Evolutionary conservation across 2,888 invertebrate species (phyloP).

Genomic region (Drosophila vallismaia): DNA sequence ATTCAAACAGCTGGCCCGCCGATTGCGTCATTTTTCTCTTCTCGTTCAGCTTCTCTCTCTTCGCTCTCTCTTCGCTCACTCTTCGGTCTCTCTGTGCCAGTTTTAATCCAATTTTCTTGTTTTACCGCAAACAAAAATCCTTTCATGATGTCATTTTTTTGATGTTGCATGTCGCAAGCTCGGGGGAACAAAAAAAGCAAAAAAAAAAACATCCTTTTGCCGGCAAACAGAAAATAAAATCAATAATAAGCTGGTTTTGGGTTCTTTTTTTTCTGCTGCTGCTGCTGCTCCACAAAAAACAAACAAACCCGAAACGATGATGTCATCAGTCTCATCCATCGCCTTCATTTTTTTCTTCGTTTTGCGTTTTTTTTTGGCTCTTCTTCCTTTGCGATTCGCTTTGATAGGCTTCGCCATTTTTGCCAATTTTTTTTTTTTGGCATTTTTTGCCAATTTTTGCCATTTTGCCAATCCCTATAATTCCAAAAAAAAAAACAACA

Average conservation of each 20-base stretch:
- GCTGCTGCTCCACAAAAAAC: constrained; percentile 14
- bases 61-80: not conserved
- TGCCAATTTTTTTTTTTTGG: not conserved
- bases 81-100: not conserved
- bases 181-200: not conserved
- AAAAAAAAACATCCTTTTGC: constrained; percentile 17
- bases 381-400: not conserved
- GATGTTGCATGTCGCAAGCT: constrained; percentile 31
- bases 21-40: constrained; percentile 53
- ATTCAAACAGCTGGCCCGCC: constrained; percentile 41
- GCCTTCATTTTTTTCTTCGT: not conserved
- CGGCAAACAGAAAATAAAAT: constrained; percentile 15
- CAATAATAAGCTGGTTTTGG: constrained; percentile 15
- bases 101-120: constrained; percentile 28
- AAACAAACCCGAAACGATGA: constrained; percentile 11
- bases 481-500: not conserved
- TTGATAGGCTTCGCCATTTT: not conserved
- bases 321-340: constrained; percentile 19
- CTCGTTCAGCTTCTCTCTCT: not conserved
- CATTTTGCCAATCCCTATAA: not conserved
- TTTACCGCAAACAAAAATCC: constrained; percentile 21
- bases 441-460: not conserved
- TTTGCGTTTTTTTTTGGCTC: not conserved
- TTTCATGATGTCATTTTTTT: constrained; percentile 36
- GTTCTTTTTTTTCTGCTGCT: constrained; percentile 2